Evolutionary conservation across 2,797 vertebrate species (phyloP), one percentile per base, ranked within the genome.

Genomic region (Eulemur mongoz): DNA sequence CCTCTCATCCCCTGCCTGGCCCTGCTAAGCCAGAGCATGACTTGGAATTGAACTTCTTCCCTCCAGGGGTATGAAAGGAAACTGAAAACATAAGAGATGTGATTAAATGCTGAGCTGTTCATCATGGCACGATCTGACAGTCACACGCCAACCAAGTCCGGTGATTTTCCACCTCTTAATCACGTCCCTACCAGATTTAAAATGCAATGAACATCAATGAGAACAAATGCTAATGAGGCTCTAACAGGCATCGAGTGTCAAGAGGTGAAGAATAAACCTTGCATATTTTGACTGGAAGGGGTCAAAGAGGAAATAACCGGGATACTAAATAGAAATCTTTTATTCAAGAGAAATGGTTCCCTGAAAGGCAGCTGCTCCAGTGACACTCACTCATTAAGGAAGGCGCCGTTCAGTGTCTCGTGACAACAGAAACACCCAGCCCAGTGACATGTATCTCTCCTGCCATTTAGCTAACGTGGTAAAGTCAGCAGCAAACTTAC

Each of bases 161-260:
- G 59, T 30, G 67, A 97, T 98, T 96, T 97, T 89, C 90, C 25
- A 94, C 89, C 96, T 85, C 85, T 98, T 94, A 97, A 96, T 95
- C 96, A 97, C 38, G 2, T 96, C 89, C 82, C 82, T 96, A 92
- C 88, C 32, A 10, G 94, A 92, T 78, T 96, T 87, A 81, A 98
- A 97, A 94, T 94, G 88, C 96, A 97, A 69, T 2, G 48, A 97
- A 94, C 93, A 93, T 83, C 59, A 82, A 69, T 96, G 89, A 96
- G 89, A 97, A 98, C 82, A 98, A 97, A 98, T 73, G 95, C 83
- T 98, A 98, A 96, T 93, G 94, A 97, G 85, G 48, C 92, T 97
- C 38, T 93, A 96, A 96, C 96, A 97, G 94, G 38, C 96, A 79
- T 3, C 8, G 6, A 91, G 97, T 97, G 96, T 93, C 86, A 98